Evolutionary conservation across 2,797 vertebrate species (phyloP), one percentile per base, ranked within the genome.

Genomic region (Sebastes matsubarae): DNA sequence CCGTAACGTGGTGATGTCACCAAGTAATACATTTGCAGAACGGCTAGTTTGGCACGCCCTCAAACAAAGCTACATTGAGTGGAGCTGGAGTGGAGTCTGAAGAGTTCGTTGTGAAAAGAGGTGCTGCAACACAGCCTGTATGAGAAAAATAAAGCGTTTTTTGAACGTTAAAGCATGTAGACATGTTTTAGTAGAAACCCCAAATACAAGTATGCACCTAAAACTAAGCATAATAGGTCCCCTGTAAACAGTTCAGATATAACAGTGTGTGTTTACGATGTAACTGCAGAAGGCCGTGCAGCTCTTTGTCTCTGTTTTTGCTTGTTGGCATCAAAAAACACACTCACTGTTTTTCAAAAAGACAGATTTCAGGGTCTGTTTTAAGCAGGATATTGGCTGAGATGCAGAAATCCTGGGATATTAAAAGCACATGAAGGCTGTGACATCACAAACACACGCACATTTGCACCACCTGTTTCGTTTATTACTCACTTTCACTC

Each of bases 341-440:
- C 20, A 22, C 1, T 2, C 63, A 68, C 61, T 54, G 74, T 84
- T 83, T 74, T 68, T 70, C 42, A 54, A 68, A 88, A 75, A 63
- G 10, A 61, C 55, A 38, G 72, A 77, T 82, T 82, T 70, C 34
- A 30, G 36, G 79, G 27, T 46, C 63, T 11, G 34, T 85, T 80
- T 87, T 75, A 75, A 85, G 72, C 25, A 68, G 73, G 11, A 74
- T 69, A 46, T 83, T 84, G 63, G 54, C 79, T 60, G 57, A 80
- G 52, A 72, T 82, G n/a, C 70, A 67, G 57, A 89, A 83, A 88
- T 85, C 30, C 30, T 3, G 46, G 36, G 57, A 61, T 78, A 69
- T 83, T 78, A 74, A 81, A 84, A 79, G 50, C 70, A 38, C 59
- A 72, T 4, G 16, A 34, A 64, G 29, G 54, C 57, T 34, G 52